phyloP scores from a whole-genome alignment of 2,113 vertebrate genomes.

The Sterrhoptilus dennistouni region DNA sequence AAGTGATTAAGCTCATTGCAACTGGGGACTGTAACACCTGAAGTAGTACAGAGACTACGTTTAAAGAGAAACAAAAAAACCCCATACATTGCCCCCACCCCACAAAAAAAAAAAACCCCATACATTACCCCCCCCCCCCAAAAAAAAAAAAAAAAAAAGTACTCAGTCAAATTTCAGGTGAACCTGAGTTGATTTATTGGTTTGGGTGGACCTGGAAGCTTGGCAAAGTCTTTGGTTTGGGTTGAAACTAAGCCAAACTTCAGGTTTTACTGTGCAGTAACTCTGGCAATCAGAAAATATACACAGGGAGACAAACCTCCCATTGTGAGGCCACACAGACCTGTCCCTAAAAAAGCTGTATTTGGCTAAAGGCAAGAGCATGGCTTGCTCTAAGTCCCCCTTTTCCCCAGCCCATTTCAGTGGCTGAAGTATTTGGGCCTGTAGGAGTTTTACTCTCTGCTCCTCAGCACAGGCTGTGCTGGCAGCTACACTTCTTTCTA shows the following conservation, averaged over 20 bases:
- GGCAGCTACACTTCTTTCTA: not conserved
- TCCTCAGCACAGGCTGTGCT: rapidly evolving
- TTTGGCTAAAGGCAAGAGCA: not conserved
- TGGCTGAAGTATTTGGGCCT: not conserved
- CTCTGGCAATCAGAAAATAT: not conserved
- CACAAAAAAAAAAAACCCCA: not conserved
- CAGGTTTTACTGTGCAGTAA: not conserved
- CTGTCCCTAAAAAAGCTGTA: not conserved
- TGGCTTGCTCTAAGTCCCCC: not conserved
- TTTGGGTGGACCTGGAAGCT: not conserved
- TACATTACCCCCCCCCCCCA: rapidly evolving
- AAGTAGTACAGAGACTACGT: not conserved
- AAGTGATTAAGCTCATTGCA: not conserved
- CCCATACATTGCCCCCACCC: not conserved
- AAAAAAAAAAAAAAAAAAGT: not conserved
- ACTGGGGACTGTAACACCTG: not conserved
- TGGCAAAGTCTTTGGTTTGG: not conserved
- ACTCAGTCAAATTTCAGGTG: not conserved
- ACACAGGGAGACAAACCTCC: not conserved
- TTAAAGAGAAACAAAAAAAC: not conserved
- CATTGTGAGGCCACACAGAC: not conserved
- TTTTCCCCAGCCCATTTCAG: not conserved
- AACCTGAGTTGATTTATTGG: not conserved
- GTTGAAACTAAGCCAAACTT: not conserved
- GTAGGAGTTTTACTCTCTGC: not conserved